Base-by-base conservation (phyloP, 2,113 vertebrate species). In the Sakesphorus luctuosus region DNA sequence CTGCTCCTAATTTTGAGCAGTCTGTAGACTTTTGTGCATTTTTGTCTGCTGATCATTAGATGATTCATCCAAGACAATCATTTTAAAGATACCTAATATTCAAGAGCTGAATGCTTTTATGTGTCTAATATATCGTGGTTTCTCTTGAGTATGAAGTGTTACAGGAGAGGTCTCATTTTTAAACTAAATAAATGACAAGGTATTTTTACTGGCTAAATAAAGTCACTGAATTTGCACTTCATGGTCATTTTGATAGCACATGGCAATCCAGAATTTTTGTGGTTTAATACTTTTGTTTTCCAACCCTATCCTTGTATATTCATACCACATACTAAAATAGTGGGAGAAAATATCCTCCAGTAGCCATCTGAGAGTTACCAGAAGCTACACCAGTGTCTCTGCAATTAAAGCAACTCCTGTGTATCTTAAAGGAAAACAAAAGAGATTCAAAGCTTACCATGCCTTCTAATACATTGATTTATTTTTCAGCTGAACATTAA, bases 1-100 rank as follows among this genome's bases (percentile, higher is more conserved):
- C 65, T 95, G 84, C 84, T 88, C 40, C 38, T 91, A 71, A 74
- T 92, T 96, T 94, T 94, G 63, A 78, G 17, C 75, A 74, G 26
- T 81, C 33, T 72, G n/a, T 79, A 80, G 38, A 13, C 12, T 18
- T 71, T 88, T 80, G 38, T 74, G 38, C 43, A 44, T 50, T 91
- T 92, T 84, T 68, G 24, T 74, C 80, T 92, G 49, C 50, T 88
- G 31, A 47, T 73, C 74, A 31, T 58, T 66, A 90, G 50, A 40
- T 63, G 19, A 67, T 85, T 91, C 33, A 87, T 66, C 36, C 63
- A 80, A 94, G 55, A 20, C 29, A 96, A 46, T 79, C 0, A 19
- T 91, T 94, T 84, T 71, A 75, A 83, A 84, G 47, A 80, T 55
- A 77, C 33, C 21, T 85, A 29, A 29, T 96, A 79, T 46, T 87